Evolutionary conservation across 2,888 invertebrate genomes (phyloP), one percentile per base, ranked within the genome.

Genomic region (Tenthredo notha): DNA sequence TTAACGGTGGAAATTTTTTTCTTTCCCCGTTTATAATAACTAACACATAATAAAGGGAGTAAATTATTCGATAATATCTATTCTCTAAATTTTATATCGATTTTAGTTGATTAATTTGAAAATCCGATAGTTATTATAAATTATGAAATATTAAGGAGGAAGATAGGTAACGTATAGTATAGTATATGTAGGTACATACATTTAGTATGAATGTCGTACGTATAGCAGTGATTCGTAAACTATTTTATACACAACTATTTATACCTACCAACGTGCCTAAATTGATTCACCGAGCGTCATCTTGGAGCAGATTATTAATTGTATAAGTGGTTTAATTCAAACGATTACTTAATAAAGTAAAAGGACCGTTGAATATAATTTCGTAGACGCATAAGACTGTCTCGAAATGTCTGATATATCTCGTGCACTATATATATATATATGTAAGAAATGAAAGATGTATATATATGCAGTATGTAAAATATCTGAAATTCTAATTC

Each of bases 261-360:
- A 61, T 61, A 61, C 61, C 61, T 25, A 25, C 21, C 61, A 25
- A 25, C 61, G 61, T 25, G 61, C 21, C 61, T 61, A 61, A 61
- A 61, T 61, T 21, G 67, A 67, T 67, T 67, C 25, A 67, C 25
- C 67, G 67, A 67, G 67, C 67, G 67, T 67, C 67, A 61, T 61
- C 61, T 61, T 61, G 61, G 61, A 61, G 61, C 25, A 12, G 50
- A 58, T 78, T 78, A 78, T 78, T 78, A 58, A 78, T 78, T 78
- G 58, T 83, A 67, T 83, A 67, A 83, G 67, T 83, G 82, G 67
- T 67, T 83, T 83, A 83, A 83, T 83, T 83, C 65, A 83, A 83
- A 65, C 47, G 47, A 83, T 83, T 83, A 83, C 82, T 21, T 54
- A 61, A 83, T 67, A 54, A 54, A 54, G 82, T 83, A 83, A 83